Percentiles rank a stretch among this genome's conserved stretches.
These are phyloP conservation scores for Cylindroiulus punctatus DNA, from an alignment of 2,888 invertebrate genomes.

Conservation along the genomic window DNA sequence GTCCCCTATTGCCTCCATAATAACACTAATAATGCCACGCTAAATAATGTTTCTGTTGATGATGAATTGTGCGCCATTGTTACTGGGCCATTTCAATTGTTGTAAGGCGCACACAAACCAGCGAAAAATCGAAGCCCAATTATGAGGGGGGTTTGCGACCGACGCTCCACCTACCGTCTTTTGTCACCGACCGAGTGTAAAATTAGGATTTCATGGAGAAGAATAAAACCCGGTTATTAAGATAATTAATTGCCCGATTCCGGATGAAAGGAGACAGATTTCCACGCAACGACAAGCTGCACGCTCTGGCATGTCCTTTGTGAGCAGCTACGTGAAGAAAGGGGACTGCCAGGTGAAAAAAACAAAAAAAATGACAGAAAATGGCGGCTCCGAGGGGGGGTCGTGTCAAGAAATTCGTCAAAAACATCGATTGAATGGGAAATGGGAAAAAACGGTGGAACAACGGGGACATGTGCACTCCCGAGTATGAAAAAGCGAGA, in stretches of 20 bases:
- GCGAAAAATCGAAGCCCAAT: conserved; percentile 27
- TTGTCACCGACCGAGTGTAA: conserved; percentile 21
- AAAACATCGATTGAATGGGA: conserved; percentile 10
- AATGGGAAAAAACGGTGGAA: conserved; percentile 24
- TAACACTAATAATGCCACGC: not conserved
- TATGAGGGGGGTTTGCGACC: not conserved
- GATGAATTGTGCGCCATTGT: not conserved
- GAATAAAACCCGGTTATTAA: conserved; percentile 28
- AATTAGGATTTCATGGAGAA: not conserved
- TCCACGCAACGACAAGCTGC: conserved; percentile 8
- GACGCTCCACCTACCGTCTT: conserved; percentile 24
- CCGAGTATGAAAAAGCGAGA: not conserved
- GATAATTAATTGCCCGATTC: not conserved
- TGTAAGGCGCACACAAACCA: conserved; percentile 13
- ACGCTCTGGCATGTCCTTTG: conserved; percentile 16
- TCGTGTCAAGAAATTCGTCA: conserved; percentile 26
- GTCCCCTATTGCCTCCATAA: not conserved
- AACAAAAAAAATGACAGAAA: not conserved
- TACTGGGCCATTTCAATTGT: not conserved
- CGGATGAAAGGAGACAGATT: conserved; percentile 20
- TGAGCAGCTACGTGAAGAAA: not conserved
- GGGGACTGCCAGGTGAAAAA: not conserved
- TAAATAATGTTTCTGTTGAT: not conserved
- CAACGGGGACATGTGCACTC: not conserved
- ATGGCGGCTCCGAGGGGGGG: not conserved